phyloP scores from a whole-genome alignment of 2,888 invertebrate species.

The Malthinus flaveolus region DNA sequence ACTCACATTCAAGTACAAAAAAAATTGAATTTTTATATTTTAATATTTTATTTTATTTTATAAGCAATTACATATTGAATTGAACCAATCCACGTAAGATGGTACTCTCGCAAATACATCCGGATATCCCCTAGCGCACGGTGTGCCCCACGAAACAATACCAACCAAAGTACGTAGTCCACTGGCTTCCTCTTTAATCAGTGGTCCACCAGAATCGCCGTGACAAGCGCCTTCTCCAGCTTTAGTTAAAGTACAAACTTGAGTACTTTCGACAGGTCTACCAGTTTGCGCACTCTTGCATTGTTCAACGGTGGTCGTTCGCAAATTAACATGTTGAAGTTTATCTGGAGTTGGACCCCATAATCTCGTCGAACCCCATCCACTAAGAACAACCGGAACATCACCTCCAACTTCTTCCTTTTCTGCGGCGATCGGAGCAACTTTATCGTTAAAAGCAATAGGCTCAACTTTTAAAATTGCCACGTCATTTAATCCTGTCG shows the following conservation, averaged over 20 bases:
- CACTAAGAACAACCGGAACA: slow-evolving; percentile 15
- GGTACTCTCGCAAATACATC: slow-evolving; percentile 54
- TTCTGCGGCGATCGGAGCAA: slow-evolving; percentile 23
- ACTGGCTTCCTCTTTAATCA: slow-evolving; percentile 47
- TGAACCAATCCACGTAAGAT: slow-evolving; percentile 51
- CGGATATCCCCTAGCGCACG: slow-evolving; percentile 55
- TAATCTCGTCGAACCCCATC: slow-evolving; percentile 22
- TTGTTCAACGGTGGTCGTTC: slow-evolving; percentile 55
- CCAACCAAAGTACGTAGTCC: slow-evolving; percentile 46
- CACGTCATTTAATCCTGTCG: not conserved
- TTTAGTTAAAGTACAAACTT: slow-evolving; percentile 64
- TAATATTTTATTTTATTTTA: not conserved
- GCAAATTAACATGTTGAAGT: slow-evolving; percentile 60
- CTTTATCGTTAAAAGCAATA: slow-evolving; percentile 22
- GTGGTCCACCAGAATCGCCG: slow-evolving; percentile 62
- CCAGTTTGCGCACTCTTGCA: slow-evolving; percentile 45
- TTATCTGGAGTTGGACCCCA: slow-evolving; percentile 57
- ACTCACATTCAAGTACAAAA: not conserved
- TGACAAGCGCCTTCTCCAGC: slow-evolving; percentile 62
- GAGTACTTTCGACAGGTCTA: slow-evolving; percentile 52
- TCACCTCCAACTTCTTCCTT: slow-evolving; percentile 14
- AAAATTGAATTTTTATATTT: not conserved
- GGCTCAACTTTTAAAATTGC: not conserved
- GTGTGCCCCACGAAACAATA: slow-evolving; percentile 60
- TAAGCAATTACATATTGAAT: not conserved